Conservation (phyloP, 2,888 invertebrate genomes). For the Gisinianus flammeolus region DNA sequence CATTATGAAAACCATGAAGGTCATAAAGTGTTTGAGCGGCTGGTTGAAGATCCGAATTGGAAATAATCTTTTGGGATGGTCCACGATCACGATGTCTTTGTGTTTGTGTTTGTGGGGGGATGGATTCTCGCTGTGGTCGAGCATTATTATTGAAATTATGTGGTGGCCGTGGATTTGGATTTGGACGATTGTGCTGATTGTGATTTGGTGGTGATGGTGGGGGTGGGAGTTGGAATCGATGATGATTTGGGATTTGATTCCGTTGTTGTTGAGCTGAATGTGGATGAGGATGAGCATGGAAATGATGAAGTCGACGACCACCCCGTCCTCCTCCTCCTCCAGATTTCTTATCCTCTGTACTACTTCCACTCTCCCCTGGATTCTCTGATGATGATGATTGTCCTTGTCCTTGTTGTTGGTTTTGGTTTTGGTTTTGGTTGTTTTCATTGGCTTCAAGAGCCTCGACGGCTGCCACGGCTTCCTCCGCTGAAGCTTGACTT, state of each 20-base stretch:
- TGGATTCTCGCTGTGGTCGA: not conserved
- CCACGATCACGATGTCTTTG: not conserved
- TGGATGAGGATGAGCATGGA: constrained; percentile 28
- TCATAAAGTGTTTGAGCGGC: constrained; percentile 57
- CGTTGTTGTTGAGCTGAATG: not conserved
- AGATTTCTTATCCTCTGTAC: not conserved
- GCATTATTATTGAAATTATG: not conserved
- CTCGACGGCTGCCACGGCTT: constrained; percentile 35
- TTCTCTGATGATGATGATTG: too few relatives aligned
- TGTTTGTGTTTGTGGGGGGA: too few relatives aligned
- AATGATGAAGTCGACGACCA: constrained; percentile 25
- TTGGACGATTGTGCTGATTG: not conserved
- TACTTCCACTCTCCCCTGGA: constrained; percentile 17
- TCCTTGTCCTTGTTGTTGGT: not conserved
- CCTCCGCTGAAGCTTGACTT: constrained; percentile 36
- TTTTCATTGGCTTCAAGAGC: constrained; percentile 17
- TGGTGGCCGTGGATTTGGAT: not conserved
- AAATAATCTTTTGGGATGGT: too few relatives aligned
- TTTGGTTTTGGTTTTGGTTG: not conserved
- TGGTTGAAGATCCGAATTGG: constrained; percentile 48
- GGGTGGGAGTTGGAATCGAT: constrained; percentile 9
- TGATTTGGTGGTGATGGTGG: not conserved
- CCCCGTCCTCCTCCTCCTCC: not conserved
- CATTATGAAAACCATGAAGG: constrained; percentile 52
- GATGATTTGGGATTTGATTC: not conserved